Evolutionary conservation across 2,797 vertebrate genomes (phyloP).

Genomic region (Halcyon leucocephala): DNA sequence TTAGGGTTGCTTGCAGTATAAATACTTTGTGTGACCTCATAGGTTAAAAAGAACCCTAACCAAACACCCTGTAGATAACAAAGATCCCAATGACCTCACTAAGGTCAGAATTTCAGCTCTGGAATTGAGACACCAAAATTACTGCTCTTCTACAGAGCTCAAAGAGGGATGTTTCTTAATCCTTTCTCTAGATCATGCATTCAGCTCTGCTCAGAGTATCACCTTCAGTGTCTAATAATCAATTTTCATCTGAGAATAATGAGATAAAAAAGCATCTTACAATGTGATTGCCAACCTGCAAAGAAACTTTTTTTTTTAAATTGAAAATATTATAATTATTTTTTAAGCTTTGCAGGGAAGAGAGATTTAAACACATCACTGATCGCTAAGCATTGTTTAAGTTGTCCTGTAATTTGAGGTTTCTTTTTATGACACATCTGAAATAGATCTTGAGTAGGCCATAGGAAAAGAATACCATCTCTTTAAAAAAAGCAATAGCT

Average conservation of each 20-base stretch:
- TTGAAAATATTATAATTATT: neutral
- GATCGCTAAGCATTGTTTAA: constrained; percentile 31
- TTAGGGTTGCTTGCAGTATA: neutral
- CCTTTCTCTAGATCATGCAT: neutral
- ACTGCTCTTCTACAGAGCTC: neutral
- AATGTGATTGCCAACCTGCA: neutral
- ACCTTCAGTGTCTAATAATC: neutral
- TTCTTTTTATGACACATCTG: constrained; percentile 63
- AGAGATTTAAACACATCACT: neutral
- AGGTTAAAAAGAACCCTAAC: neutral
- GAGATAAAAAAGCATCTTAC: neutral
- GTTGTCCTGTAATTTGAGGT: constrained; percentile 50
- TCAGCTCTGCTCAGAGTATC: neutral
- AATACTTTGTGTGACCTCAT: neutral
- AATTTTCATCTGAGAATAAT: neutral
- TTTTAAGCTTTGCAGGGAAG: neutral
- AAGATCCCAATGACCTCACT: neutral
- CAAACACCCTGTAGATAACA: neutral
- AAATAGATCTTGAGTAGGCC: constrained; percentile 68
- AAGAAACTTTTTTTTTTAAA: neutral
- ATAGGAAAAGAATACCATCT: constrained; percentile 55
- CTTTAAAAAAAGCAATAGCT: constrained; percentile 75
- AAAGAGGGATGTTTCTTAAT: neutral
- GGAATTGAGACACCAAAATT: neutral
- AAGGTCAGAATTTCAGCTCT: neutral